phyloP scores from a whole-genome alignment of 2,797 vertebrate genomes.

The Enteromius fasciolatus region DNA sequence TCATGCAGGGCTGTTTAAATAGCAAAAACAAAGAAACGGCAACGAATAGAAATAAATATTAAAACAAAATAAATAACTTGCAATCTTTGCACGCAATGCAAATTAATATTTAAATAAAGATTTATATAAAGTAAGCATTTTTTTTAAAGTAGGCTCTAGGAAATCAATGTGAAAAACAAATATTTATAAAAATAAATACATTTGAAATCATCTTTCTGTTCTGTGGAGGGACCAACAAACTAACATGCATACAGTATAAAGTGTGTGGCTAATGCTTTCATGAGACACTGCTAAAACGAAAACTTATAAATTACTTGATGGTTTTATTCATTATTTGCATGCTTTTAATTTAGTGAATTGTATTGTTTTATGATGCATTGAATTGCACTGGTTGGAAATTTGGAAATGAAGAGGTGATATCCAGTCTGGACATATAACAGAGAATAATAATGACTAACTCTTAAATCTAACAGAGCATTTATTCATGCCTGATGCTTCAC shows the following conservation, averaged over 20 bases:
- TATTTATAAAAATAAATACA: background rate
- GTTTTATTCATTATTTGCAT: slow-evolving; percentile 25
- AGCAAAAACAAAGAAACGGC: background rate
- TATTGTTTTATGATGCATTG: slow-evolving; percentile 23
- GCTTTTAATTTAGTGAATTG: slow-evolving; percentile 41
- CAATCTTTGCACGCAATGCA: background rate
- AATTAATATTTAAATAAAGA: slow-evolving; percentile 11
- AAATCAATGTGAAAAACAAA: background rate
- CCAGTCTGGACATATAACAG: background rate
- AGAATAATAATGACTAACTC: slow-evolving; percentile 17
- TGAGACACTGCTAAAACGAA: slow-evolving; percentile 5
- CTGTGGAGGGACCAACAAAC: background rate
- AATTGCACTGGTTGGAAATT: slow-evolving; percentile 22
- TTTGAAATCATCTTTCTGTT: background rate
- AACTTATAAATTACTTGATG: background rate
- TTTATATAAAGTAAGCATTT: background rate
- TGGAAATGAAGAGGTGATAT: background rate
- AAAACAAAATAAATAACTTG: background rate
- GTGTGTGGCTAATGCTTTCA: slow-evolving; percentile 10
- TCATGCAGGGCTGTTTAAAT: slow-evolving; percentile 6
- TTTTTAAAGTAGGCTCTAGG: background rate
- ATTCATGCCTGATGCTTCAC: slow-evolving; percentile 13
- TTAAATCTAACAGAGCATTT: slow-evolving; percentile 20
- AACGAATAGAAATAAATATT: background rate
- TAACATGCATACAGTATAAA: background rate